These are phyloP conservation scores for Caenorhabditis elegans DNA, from an alignment of 1,140 invertebrate genomes.

Conservation along the genomic window DNA sequence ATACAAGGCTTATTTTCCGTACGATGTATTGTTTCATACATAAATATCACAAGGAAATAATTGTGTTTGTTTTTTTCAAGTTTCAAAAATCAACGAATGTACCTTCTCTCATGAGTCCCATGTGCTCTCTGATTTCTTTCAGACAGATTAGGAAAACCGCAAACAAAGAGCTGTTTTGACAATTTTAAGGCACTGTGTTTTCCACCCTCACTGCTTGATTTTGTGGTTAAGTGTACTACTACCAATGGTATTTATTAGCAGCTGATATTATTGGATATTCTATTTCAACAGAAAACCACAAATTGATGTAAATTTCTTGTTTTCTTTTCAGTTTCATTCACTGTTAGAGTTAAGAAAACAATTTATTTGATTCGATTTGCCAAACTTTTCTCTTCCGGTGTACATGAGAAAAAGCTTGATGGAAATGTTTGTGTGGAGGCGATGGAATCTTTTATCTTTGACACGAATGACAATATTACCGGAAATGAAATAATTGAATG, in stretches of 20 bases:
- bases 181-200: no score
- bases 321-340: not conserved
- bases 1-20: no score
- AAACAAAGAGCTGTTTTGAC: not conserved
- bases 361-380: not conserved
- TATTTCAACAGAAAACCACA: not conserved
- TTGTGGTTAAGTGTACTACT: not conserved
- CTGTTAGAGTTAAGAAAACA: not conserved
- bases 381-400: not conserved
- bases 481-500: not conserved
- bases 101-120: not conserved
- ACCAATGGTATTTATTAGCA: not conserved
- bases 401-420: not conserved
- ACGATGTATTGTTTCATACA: not conserved
- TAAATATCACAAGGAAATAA: not conserved
- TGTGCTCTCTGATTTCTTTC: conserved; percentile 15
- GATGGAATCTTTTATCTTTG: conserved; percentile 1
- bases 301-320: not conserved
- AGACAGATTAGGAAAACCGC: not conserved
- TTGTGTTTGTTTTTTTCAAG: conserved; percentile 17
- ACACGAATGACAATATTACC: not conserved
- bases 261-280: not conserved
- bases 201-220: not conserved
- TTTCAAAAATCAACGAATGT: conserved; percentile 26
- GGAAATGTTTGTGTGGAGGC: conserved; percentile 2